A percentile compares a stretch with the other conserved stretches of the same genome.
Evolutionary conservation across 1,140 invertebrate genomes (phyloP).

Genomic region (Lepidurus apus): DNA sequence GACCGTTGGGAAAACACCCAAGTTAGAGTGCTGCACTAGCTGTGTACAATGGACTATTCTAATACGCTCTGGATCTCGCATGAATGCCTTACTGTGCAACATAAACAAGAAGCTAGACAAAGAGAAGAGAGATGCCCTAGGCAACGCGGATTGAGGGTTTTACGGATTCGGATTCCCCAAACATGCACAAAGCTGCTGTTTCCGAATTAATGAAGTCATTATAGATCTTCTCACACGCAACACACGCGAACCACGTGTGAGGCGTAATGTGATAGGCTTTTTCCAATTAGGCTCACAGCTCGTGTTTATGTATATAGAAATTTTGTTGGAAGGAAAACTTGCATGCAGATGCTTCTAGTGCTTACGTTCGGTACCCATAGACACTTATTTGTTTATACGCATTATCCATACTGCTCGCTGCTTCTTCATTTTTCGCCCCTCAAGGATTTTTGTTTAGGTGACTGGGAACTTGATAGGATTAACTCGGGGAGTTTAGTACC

Average conservation of each 20-base stretch:
- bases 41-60: too few species aligned
- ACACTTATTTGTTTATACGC: not conserved
- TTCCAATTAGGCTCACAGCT: not conserved
- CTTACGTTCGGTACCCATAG: not conserved
- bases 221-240: not conserved
- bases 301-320: not conserved
- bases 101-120: not conserved
- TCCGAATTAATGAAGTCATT: slow-evolving; percentile 5
- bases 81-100: not conserved
- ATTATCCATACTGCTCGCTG: not conserved
- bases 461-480: too few species aligned
- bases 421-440: too few species aligned
- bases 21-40: too few species aligned
- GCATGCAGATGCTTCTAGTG: not conserved
- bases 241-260: not conserved
- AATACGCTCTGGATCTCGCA: too few species aligned
- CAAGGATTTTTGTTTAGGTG: too few species aligned
- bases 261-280: not conserved
- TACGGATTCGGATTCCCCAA: too few species aligned
- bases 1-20: slow-evolving; percentile 8
- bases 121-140: not conserved
- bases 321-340: not conserved
- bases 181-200: not conserved
- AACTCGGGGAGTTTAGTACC: too few species aligned
- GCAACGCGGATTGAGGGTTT: not conserved